phyloP scores from a whole-genome alignment of 2,113 vertebrate genomes.

The Isichthys henryi region DNA sequence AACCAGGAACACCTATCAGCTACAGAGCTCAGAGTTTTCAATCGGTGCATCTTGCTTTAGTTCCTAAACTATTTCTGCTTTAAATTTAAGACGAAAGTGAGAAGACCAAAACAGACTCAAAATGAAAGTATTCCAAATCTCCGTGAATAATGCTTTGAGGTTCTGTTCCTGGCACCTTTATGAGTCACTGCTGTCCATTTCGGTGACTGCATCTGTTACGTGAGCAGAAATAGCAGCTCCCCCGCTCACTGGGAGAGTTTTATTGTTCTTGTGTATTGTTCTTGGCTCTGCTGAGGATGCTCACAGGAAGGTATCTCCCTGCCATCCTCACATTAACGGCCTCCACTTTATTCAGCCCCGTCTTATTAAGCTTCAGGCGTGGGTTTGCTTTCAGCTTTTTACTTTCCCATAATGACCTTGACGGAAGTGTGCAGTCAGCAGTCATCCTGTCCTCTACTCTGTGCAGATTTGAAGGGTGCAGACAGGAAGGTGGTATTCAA shows the following conservation, averaged over 20 bases:
- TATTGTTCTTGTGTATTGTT: neutral
- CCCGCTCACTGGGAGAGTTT: neutral
- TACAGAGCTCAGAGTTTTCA: neutral
- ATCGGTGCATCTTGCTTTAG: neutral
- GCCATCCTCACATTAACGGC: neutral
- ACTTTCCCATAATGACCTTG: neutral
- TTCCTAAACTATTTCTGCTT: neutral
- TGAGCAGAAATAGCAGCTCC: neutral
- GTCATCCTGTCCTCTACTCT: neutral
- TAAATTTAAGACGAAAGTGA: neutral
- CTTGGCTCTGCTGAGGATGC: neutral
- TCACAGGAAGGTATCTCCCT: neutral
- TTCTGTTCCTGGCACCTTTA: neutral
- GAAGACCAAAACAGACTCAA: neutral
- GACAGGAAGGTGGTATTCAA: neutral
- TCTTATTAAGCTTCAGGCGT: neutral
- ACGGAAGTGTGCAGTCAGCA: neutral
- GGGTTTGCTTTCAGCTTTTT: neutral
- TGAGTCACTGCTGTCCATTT: conserved; percentile 1
- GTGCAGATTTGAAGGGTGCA: neutral
- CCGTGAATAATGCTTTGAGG: neutral
- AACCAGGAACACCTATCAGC: neutral
- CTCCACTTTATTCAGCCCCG: neutral
- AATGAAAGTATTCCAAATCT: neutral
- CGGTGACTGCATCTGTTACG: neutral